These are phyloP conservation scores for Tolypeutes matacus DNA, from an alignment of 2,797 vertebrate species.

Conservation along the genomic window DNA sequence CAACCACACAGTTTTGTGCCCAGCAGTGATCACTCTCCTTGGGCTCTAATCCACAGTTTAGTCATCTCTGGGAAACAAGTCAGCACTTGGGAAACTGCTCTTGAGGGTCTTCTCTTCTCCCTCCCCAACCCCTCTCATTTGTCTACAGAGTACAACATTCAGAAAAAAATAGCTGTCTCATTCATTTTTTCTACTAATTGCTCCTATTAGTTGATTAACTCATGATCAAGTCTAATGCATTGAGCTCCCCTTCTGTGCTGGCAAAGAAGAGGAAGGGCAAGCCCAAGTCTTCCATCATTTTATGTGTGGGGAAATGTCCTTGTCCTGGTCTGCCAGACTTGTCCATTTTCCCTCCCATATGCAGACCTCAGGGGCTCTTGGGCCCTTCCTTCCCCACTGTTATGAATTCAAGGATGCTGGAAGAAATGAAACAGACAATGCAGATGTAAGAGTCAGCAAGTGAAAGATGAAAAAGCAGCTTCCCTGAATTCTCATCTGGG, in stretches of 20 bases:
- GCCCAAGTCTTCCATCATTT: background rate
- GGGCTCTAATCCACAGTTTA: no score
- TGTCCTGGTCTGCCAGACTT: background rate
- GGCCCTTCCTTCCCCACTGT: background rate
- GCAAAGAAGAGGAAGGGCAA: background rate
- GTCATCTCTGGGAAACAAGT: background rate
- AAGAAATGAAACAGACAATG: background rate
- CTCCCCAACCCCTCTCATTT: background rate
- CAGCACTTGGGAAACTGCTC: background rate
- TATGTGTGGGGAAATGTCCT: background rate
- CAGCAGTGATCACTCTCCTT: accelerated
- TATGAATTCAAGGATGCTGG: background rate
- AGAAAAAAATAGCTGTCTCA: background rate
- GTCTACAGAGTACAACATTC: background rate
- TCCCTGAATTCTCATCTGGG: background rate
- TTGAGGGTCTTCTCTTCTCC: background rate
- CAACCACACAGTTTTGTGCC: background rate
- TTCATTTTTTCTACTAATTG: background rate
- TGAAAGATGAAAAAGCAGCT: background rate
- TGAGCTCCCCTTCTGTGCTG: background rate
- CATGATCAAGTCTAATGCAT: background rate
- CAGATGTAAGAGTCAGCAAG: background rate
- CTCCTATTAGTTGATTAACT: background rate
- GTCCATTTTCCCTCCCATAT: background rate
- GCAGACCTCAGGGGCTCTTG: background rate